Evolutionary conservation across 1,140 invertebrate species (phyloP).

Genomic region (Eupristina koningsbergeri): DNA sequence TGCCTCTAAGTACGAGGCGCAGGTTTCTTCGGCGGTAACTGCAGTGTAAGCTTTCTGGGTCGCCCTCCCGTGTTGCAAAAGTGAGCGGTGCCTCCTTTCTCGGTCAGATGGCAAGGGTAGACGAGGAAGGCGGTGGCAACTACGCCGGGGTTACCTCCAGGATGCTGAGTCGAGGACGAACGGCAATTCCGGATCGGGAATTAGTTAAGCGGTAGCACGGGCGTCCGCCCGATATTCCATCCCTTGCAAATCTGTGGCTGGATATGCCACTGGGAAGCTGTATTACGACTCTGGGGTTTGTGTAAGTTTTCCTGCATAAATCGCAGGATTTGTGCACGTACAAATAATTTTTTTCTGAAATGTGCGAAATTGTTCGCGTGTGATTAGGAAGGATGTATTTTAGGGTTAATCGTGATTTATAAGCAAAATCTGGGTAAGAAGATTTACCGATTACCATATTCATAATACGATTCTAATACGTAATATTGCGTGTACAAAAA

Average conservation of each 20-base stretch:
- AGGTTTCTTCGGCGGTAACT: neutral
- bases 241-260: neutral
- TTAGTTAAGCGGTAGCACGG: slow-evolving; percentile 32
- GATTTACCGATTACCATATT: too few relatives aligned
- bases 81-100: neutral
- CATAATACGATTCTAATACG: too few relatives aligned
- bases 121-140: neutral
- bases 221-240: neutral
- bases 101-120: too few relatives aligned
- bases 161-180: slow-evolving; percentile 34
- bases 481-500: too few relatives aligned
- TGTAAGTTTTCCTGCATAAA: neutral
- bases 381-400: neutral
- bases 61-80: neutral
- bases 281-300: neutral
- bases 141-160: neutral
- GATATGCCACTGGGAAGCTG: neutral
- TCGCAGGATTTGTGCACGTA: neutral
- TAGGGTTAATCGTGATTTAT: too few relatives aligned
- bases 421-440: too few relatives aligned
- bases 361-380: neutral
- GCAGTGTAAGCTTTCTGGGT: slow-evolving; percentile 6
- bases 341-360: neutral
- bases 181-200: slow-evolving; percentile 29
- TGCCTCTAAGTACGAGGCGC: neutral